A percentile compares a stretch with the other conserved stretches of the same genome.
Evolutionary conservation across 2,113 vertebrate species (phyloP).

Genomic region (Campylomormyrus numenius): DNA sequence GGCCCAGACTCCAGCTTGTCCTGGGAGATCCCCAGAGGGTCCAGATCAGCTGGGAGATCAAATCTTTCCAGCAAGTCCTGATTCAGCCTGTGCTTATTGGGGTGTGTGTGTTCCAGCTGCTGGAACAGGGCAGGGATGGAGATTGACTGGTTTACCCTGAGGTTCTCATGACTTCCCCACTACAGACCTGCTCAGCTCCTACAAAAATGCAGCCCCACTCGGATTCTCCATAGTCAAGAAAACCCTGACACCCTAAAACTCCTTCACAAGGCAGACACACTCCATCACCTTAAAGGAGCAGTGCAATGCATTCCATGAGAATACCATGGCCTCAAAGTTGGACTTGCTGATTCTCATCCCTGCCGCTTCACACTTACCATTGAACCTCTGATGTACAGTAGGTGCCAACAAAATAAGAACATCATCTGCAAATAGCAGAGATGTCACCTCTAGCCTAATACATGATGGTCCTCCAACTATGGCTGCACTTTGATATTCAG

Average conservation of each 20-base stretch:
- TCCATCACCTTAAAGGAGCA: not conserved
- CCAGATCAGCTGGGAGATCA: not conserved
- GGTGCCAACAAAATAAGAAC: not conserved
- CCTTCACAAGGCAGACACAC: not conserved
- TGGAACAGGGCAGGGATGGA: not conserved
- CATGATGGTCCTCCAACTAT: not conserved
- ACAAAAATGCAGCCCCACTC: not conserved
- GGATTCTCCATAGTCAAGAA: not conserved
- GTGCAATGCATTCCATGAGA: not conserved
- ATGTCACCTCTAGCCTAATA: not conserved
- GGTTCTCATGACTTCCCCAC: not conserved
- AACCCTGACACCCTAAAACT: not conserved
- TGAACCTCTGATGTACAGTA: not conserved
- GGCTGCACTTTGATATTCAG: not conserved
- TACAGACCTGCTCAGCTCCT: not conserved
- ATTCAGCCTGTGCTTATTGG: not conserved
- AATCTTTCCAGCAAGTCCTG: not conserved
- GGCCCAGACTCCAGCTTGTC: not conserved
- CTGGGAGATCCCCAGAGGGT: not conserved
- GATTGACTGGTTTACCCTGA: not conserved
- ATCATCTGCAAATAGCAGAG: not conserved
- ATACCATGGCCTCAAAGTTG: not conserved
- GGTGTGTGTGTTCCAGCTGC: not conserved
- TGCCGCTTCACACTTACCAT: not conserved
- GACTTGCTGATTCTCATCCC: not conserved